Conservation (phyloP, 2,797 vertebrate genomes). For the Poecilia velifera region DNA sequence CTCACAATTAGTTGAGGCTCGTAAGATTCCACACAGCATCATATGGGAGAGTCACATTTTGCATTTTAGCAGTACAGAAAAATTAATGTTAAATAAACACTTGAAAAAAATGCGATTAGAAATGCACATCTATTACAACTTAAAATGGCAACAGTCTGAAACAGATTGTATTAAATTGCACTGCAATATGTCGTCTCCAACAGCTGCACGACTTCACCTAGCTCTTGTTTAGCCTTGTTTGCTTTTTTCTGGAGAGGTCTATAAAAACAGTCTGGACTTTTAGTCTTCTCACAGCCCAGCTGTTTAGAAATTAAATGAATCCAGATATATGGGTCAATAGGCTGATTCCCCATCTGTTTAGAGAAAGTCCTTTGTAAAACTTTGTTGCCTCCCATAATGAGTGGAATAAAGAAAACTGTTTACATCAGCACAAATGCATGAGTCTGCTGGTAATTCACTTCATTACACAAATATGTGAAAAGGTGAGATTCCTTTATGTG, state of each 20-base stretch:
- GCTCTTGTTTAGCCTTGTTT: constrained; percentile 38
- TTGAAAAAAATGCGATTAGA: neutral
- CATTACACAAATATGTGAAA: neutral
- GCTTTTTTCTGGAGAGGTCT: constrained; percentile 47
- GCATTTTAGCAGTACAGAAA: neutral
- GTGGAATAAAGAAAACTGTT: neutral
- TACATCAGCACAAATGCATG: constrained; percentile 12
- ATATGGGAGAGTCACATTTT: neutral
- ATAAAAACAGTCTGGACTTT: constrained; percentile 30
- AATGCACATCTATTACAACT: neutral
- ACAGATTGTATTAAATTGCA: neutral
- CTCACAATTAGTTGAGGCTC: neutral
- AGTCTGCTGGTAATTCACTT: neutral
- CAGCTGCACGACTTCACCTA: constrained; percentile 66
- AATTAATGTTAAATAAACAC: neutral
- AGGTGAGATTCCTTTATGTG: too few species aligned
- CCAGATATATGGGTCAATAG: constrained; percentile 47
- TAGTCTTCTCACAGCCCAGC: constrained; percentile 52
- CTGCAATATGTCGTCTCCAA: neutral
- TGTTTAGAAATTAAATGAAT: constrained; percentile 57
- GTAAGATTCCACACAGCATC: neutral
- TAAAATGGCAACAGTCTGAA: neutral
- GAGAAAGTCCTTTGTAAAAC: constrained; percentile 9
- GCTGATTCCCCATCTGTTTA: constrained; percentile 71
- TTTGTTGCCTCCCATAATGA: constrained; percentile 48